A percentile compares a stretch with the other conserved stretches of the same genome.
Conservation (phyloP, 2,888 invertebrate genomes). For the Meliscaeva auricollis region DNA sequence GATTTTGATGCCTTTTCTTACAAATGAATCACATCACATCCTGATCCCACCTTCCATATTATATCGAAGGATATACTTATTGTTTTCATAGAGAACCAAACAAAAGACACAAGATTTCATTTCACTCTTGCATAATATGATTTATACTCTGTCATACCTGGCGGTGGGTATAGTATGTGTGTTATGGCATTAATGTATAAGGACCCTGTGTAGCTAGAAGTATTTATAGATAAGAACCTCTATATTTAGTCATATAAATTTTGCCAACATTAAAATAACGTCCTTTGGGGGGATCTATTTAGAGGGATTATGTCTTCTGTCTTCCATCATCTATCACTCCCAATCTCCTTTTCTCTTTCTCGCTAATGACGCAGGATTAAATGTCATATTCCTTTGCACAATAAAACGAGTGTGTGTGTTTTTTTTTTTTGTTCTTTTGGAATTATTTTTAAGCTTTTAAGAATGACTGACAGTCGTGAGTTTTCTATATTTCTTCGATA, state of each 20-base stretch:
- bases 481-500: background rate
- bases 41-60: too few species aligned
- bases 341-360: background rate
- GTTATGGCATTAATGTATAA: too few species aligned
- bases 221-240: too few species aligned
- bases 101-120: background rate
- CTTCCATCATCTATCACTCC: background rate
- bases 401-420: too few species aligned
- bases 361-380: constrained; percentile 21
- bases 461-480: constrained; percentile 5
- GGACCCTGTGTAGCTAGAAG: too few species aligned
- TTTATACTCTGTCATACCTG: constrained; percentile 3
- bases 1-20: background rate
- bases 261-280: too few species aligned
- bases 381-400: too few species aligned
- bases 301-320: constrained; percentile 8
- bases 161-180: too few species aligned
- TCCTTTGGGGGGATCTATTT: constrained; percentile 29
- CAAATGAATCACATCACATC: constrained; percentile 1
- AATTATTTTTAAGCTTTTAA: constrained; percentile 23
- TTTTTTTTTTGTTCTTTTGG: background rate
- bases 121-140: constrained; percentile 18
- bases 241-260: too few species aligned
- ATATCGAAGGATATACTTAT: constrained; percentile 2
- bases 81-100: constrained; percentile 5